Conservation (phyloP, 1,140 invertebrate species). For the Belonocnema kinseyi region DNA sequence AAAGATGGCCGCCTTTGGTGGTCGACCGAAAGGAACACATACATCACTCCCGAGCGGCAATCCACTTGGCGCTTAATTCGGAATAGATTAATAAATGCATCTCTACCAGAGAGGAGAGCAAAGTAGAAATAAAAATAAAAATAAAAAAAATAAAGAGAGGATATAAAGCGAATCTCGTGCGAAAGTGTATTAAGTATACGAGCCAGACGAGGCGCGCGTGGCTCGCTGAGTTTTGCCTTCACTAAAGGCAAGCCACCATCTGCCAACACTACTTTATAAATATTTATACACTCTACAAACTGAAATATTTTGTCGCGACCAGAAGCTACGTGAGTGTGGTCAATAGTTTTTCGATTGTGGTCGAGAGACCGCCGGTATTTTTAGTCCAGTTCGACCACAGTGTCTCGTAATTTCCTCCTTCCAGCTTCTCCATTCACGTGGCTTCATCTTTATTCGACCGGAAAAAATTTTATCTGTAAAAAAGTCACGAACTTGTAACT, state of each 20-base stretch:
- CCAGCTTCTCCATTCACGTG: background rate
- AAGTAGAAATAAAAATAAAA: background rate
- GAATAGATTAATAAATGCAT: conserved; percentile 29
- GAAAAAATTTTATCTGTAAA: too few relatives aligned
- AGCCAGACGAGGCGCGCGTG: background rate
- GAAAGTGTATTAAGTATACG: conserved; percentile 1
- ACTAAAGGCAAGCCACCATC: conserved; percentile 53
- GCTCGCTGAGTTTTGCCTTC: conserved; percentile 31
- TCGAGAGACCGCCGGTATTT: conserved; percentile 43
- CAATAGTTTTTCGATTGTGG: conserved; percentile 45
- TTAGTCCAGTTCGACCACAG: conserved; percentile 40
- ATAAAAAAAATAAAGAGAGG: background rate
- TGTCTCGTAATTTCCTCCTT: background rate
- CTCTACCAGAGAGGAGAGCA: background rate
- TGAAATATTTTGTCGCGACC: conserved; percentile 55
- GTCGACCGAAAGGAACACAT: conserved; percentile 23
- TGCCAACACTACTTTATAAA: conserved; percentile 60
- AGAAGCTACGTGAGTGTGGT: conserved; percentile 29
- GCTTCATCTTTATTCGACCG: background rate
- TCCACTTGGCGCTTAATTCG: conserved; percentile 18
- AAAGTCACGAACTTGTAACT: too few relatives aligned
- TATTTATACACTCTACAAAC: conserved; percentile 50
- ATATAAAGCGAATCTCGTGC: conserved; percentile 19
- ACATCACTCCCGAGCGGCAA: conserved; percentile 8
- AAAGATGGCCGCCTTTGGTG: conserved; percentile 31